Conservation (phyloP, 2,888 invertebrate species). For the Stenodema calcarata region DNA sequence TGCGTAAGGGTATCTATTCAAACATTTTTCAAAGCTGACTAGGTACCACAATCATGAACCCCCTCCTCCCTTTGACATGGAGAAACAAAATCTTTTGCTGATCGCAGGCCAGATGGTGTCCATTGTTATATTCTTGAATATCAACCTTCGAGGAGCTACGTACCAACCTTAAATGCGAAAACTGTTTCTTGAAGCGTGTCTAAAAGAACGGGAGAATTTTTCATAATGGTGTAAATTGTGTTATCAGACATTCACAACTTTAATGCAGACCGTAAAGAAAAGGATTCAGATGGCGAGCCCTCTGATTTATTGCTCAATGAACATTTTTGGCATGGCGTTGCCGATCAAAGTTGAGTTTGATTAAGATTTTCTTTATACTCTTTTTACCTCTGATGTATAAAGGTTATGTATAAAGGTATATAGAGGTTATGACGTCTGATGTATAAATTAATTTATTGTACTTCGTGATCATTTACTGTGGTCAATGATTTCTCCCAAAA, state of each 20-base stretch:
- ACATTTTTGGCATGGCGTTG: slow-evolving; percentile 14
- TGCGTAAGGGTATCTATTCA: too few relatives aligned
- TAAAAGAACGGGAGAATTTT: too few relatives aligned
- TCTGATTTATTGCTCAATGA: not conserved
- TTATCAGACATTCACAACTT: slow-evolving; percentile 30
- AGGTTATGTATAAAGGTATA: too few relatives aligned
- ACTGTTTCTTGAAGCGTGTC: too few relatives aligned
- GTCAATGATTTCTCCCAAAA: too few relatives aligned
- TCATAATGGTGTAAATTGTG: slow-evolving; percentile 8
- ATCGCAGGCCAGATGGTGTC: too few relatives aligned
- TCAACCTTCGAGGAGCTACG: not conserved
- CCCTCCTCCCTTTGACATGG: too few relatives aligned
- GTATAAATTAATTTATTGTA: not conserved
- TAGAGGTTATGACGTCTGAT: too few relatives aligned
- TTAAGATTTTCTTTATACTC: not conserved
- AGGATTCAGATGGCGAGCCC: slow-evolving; percentile 11
- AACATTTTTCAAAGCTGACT: too few relatives aligned
- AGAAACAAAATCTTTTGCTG: too few relatives aligned
- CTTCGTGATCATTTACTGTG: not conserved
- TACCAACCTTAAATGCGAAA: too few relatives aligned
- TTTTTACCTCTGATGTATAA: not conserved
- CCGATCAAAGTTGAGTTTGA: slow-evolving; percentile 36
- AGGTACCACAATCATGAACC: too few relatives aligned
- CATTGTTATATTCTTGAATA: not conserved
- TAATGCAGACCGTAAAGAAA: slow-evolving; percentile 17